Conservation (phyloP, 2,797 vertebrate genomes). For the Perdix hodgsoniae region DNA sequence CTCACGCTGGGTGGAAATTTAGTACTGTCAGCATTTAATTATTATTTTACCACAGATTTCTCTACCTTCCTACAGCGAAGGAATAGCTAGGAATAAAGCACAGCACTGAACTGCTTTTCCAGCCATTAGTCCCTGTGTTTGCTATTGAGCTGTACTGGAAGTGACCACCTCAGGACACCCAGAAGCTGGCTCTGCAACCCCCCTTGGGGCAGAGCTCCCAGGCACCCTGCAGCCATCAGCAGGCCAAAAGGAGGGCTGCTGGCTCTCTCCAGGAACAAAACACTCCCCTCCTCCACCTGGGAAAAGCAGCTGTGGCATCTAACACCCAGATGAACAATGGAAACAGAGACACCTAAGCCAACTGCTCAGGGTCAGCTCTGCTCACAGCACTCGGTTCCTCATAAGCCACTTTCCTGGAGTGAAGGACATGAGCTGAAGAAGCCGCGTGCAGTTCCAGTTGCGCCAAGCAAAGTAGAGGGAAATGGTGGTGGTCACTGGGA, state of each 20-base stretch:
- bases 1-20: conserved; percentile 79
- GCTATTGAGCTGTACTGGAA: conserved; percentile 48
- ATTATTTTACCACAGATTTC: conserved; percentile 83
- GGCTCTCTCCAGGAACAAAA: background rate
- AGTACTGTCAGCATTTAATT: conserved; percentile 85
- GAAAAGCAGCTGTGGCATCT: background rate
- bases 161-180: background rate
- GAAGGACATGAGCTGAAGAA: background rate
- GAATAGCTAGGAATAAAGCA: conserved; percentile 64
- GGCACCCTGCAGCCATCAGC: background rate
- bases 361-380: conserved; percentile 9
- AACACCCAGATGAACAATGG: background rate
- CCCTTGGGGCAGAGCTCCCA: background rate
- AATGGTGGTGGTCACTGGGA: conserved; percentile 31
- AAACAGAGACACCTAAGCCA: conserved; percentile 28
- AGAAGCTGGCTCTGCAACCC: background rate
- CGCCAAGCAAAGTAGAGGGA: background rate
- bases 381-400: background rate
- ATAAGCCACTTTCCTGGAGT: background rate
- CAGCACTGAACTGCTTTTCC: conserved; percentile 59
- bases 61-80: conserved; percentile 81
- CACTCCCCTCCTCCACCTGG: conserved; percentile 16
- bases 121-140: conserved; percentile 16
- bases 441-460: background rate
- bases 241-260: background rate